A percentile compares a stretch with the other conserved stretches of the same genome.
phyloP scores from a whole-genome alignment of 2,797 vertebrate species.

The Percopsis omiscomaycus region DNA sequence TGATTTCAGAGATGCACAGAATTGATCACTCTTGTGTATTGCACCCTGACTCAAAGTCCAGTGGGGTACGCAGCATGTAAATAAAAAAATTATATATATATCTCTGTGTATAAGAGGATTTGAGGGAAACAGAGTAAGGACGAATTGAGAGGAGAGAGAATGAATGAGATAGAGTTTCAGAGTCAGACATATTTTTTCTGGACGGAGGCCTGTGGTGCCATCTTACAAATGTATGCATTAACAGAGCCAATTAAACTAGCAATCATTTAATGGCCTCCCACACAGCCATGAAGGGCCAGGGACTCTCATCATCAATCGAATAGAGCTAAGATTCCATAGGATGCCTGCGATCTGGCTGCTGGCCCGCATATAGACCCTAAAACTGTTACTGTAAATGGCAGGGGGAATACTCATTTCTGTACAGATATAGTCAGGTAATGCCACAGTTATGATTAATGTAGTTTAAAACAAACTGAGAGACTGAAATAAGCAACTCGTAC shows the following conservation, averaged over 20 bases:
- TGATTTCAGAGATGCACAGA: conserved; percentile 4
- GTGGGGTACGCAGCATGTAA: background rate
- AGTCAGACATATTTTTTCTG: conserved; percentile 46
- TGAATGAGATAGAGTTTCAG: background rate
- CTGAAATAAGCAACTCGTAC: background rate
- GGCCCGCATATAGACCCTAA: background rate
- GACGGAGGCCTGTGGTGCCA: conserved; percentile 50
- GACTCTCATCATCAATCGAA: conserved; percentile 51
- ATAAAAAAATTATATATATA: background rate
- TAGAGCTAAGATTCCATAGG: conserved; percentile 51
- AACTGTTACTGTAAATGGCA: background rate
- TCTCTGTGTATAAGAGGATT: background rate
- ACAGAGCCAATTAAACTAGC: conserved; percentile 65
- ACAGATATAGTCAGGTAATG: background rate
- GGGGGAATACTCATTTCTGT: background rate
- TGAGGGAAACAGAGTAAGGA: background rate
- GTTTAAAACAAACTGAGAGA: background rate
- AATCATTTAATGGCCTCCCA: conserved; percentile 60
- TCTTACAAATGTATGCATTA: conserved; percentile 67
- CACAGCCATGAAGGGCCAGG: conserved; percentile 51
- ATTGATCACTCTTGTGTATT: conserved; percentile 2
- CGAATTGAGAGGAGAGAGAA: conserved; percentile 2
- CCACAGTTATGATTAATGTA: background rate
- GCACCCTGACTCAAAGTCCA: conserved; percentile 9
- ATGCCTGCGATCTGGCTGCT: conserved; percentile 45